Evolutionary conservation across 2,888 invertebrate genomes (phyloP).

Genomic region (Ethmia dodecea): DNA sequence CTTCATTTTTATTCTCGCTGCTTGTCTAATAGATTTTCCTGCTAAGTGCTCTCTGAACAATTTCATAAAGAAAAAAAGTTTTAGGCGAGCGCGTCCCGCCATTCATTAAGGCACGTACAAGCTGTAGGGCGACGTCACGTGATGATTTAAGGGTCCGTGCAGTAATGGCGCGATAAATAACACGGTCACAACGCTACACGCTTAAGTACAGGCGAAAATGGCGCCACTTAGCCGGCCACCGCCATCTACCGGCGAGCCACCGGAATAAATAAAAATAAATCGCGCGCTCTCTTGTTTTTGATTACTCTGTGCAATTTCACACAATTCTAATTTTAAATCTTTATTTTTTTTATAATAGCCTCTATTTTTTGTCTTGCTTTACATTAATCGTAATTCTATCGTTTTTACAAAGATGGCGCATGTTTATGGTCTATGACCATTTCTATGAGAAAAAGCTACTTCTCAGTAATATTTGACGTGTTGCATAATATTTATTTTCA

Average conservation of each 20-base stretch:
- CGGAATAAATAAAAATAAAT: conserved; percentile 44
- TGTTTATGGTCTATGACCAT: not conserved
- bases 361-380: not conserved
- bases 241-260: conserved; percentile 49
- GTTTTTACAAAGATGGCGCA: not conserved
- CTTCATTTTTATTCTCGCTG: conserved; percentile 22
- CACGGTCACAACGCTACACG: conserved; percentile 55
- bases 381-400: not conserved
- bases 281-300: conserved; percentile 36
- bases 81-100: conserved; percentile 51
- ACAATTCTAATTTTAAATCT: conserved; percentile 8
- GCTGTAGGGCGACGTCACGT: conserved; percentile 60
- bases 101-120: conserved; percentile 71
- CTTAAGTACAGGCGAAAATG: conserved; percentile 58
- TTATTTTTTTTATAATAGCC: not conserved
- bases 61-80: conserved; percentile 66
- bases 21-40: conserved; percentile 53
- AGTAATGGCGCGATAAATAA: conserved; percentile 78
- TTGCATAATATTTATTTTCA: not conserved
- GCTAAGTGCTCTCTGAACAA: conserved; percentile 68
- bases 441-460: not conserved
- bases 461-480: not conserved
- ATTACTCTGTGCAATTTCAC: conserved; percentile 32
- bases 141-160: conserved; percentile 73
- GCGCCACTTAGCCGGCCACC: conserved; percentile 55